A percentile compares a stretch with the other conserved stretches of the same genome.
Evolutionary conservation across 2,113 vertebrate species (phyloP).

Genomic region (Pteronura brasiliensis): DNA sequence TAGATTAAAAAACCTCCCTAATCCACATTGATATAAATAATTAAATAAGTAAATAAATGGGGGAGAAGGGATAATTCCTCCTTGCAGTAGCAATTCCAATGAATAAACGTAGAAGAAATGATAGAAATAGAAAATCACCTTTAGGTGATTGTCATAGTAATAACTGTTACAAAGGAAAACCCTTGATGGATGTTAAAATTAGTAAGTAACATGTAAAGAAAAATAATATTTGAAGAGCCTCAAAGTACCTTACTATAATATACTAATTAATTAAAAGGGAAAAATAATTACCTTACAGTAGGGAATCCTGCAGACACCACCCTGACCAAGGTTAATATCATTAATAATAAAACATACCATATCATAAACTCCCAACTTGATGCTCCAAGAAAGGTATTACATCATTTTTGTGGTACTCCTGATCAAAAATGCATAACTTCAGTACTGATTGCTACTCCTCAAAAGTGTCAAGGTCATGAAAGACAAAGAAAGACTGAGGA

Average conservation of each 20-base stretch:
- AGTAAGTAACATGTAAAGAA: neutral
- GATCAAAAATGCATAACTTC: neutral
- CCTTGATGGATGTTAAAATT: neutral
- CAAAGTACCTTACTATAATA: neutral
- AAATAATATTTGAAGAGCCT: neutral
- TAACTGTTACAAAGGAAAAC: neutral
- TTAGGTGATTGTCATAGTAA: neutral
- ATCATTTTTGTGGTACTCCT: neutral
- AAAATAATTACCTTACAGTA: neutral
- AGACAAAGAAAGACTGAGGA: neutral
- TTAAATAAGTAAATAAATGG: neutral
- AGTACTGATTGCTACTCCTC: neutral
- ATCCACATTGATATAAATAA: neutral
- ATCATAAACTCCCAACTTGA: neutral
- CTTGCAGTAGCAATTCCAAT: neutral
- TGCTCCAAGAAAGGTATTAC: neutral
- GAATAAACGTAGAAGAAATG: neutral
- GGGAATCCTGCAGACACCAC: neutral
- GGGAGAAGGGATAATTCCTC: neutral
- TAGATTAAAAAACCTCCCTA: neutral
- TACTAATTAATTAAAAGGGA: neutral
- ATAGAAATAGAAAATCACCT: neutral
- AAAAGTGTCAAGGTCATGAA: neutral
- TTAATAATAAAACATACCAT: neutral
- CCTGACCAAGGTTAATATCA: neutral